Evolutionary conservation across 2,797 vertebrate genomes (phyloP).

Genomic region (Oreochromis grahami): DNA sequence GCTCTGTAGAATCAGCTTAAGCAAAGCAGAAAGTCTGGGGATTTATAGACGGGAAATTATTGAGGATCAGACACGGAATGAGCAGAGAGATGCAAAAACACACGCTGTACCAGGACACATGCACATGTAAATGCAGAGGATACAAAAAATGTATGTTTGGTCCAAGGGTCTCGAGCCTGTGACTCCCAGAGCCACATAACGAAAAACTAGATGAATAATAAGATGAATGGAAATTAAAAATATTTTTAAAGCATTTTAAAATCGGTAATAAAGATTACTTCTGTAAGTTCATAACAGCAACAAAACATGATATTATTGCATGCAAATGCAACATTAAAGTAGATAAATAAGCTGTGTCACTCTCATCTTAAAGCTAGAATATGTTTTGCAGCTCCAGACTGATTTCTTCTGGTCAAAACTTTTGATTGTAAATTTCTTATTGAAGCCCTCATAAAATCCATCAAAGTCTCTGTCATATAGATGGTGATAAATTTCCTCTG

Average conservation of each 20-base stretch:
- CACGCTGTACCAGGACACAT: background rate
- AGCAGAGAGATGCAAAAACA: conserved; percentile 1
- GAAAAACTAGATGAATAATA: background rate
- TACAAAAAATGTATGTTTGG: background rate
- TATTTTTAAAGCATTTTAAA: background rate
- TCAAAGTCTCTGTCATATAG: background rate
- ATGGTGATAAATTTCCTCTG: background rate
- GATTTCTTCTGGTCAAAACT: background rate
- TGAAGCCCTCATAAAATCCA: background rate
- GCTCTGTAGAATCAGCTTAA: conserved; percentile 41
- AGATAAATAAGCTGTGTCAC: background rate
- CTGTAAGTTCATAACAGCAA: background rate
- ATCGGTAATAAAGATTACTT: background rate
- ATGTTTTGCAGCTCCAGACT: background rate
- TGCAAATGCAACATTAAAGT: background rate
- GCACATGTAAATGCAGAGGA: background rate
- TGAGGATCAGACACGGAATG: conserved; percentile 21
- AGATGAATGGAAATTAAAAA: fast-evolving
- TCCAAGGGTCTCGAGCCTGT: background rate
- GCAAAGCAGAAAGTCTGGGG: conserved; percentile 28
- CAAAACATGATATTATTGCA: background rate
- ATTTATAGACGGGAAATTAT: conserved; percentile 17
- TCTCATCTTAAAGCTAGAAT: background rate
- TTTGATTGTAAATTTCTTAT: background rate
- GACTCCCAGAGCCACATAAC: background rate